These are phyloP conservation scores for Ligdia adustata DNA, from an alignment of 2,888 invertebrate species.

Conservation along the genomic window DNA sequence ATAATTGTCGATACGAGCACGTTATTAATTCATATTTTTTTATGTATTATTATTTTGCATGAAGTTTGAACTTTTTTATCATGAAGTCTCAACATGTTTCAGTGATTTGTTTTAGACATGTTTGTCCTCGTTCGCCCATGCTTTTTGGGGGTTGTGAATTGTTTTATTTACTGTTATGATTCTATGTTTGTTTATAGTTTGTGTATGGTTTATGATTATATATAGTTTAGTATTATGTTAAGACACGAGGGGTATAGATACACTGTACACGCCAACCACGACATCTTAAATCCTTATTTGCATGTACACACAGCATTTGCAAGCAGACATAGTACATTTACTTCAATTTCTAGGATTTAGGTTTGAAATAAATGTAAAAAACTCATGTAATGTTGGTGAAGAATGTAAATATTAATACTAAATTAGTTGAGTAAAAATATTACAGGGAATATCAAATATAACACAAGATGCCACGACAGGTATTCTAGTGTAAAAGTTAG, in stretches of 20 bases:
- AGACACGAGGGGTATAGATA: conserved; percentile 8
- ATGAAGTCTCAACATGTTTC: conserved; percentile 17
- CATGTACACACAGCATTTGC: conserved; percentile 44
- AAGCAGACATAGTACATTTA: conserved; percentile 15
- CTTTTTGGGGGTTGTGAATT: conserved; percentile 60
- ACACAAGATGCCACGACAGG: too few relatives aligned
- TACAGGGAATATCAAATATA: too few relatives aligned
- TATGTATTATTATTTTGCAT: conserved; percentile 55
- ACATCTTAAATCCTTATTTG: conserved; percentile 40
- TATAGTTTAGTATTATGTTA: conserved; percentile 22
- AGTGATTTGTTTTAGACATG: conserved; percentile 16
- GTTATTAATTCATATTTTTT: conserved; percentile 40
- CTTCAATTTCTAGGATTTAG: background rate
- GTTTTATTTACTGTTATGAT: conserved; percentile 50
- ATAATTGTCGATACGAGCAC: conserved; percentile 45
- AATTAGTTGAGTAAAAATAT: too few relatives aligned
- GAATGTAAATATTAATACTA: too few relatives aligned
- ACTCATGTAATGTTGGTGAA: too few relatives aligned
- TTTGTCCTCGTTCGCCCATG: conserved; percentile 55
- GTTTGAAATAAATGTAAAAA: background rate
- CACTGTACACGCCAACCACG: conserved; percentile 20
- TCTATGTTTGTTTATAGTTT: conserved; percentile 52
- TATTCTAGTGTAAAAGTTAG: too few relatives aligned
- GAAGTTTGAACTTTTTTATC: conserved; percentile 52
- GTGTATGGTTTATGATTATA: conserved; percentile 44